Percentiles rank a stretch among this genome's conserved stretches.
Evolutionary conservation across 35 echinoderm and acorn worm species (phyloP).

Genomic region (Apostichopus japonicus): DNA sequence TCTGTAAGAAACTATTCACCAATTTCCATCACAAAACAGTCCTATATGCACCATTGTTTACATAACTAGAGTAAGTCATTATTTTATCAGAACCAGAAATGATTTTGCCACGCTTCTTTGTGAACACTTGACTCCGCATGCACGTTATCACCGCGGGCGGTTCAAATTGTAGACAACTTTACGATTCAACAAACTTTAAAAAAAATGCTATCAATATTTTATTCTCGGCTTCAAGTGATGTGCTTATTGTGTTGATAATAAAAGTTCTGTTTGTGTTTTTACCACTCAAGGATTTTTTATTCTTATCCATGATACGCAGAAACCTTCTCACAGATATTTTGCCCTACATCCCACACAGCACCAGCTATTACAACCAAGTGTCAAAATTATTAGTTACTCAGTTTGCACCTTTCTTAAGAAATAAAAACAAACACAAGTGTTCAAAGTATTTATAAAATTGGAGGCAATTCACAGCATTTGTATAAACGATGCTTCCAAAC

Average conservation of each 20-base stretch:
- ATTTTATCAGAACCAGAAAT: too few relatives aligned
- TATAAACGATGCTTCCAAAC: background rate
- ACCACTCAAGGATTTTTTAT: background rate
- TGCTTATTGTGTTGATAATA: conserved; percentile 42
- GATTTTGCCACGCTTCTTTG: too few relatives aligned
- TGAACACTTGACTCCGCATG: too few relatives aligned
- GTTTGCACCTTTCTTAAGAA: conserved; percentile 44
- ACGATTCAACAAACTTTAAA: background rate
- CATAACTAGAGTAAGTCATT: too few relatives aligned
- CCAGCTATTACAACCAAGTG: background rate
- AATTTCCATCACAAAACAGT: too few relatives aligned
- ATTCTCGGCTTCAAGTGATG: conserved; percentile 25
- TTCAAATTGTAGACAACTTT: background rate
- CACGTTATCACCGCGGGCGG: background rate
- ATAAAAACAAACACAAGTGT: conserved; percentile 34
- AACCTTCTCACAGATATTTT: background rate
- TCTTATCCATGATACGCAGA: too few relatives aligned
- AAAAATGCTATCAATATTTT: conserved; percentile 47
- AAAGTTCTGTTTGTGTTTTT: conserved; percentile 23
- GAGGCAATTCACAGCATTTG: conserved; percentile 34
- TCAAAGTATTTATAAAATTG: background rate
- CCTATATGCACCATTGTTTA: too few relatives aligned
- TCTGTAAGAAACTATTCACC: too few relatives aligned
- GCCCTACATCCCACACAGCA: conserved; percentile 2
- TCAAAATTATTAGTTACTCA: conserved; percentile 30